Evolutionary conservation across 2,888 invertebrate species (phyloP).

Genomic region (Lissonota sp.): DNA sequence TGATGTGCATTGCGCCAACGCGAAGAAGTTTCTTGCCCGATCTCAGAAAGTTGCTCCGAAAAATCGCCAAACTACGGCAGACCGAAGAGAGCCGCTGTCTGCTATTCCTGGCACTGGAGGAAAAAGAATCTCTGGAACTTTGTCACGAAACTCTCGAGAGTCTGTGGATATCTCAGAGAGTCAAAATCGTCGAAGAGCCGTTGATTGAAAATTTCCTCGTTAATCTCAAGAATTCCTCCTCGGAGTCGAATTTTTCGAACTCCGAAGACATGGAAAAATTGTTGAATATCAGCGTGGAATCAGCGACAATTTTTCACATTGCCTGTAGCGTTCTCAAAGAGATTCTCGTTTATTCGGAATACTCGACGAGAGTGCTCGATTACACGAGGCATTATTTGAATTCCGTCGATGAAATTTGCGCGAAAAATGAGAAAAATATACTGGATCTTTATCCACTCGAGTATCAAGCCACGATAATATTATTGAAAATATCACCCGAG

Average conservation of each 20-base stretch:
- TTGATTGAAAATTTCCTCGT: slow-evolving; percentile 68
- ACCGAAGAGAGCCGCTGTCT: slow-evolving; percentile 69
- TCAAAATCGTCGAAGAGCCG: slow-evolving; percentile 75
- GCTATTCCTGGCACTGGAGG: slow-evolving; percentile 63
- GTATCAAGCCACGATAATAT: slow-evolving; percentile 72
- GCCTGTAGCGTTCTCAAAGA: slow-evolving; percentile 72
- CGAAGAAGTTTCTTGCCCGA: slow-evolving; percentile 64
- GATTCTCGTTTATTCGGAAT: slow-evolving; percentile 70
- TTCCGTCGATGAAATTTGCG: slow-evolving; percentile 65
- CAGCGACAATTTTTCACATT: slow-evolving; percentile 72
- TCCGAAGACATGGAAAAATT: slow-evolving; percentile 57
- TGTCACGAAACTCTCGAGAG: slow-evolving; percentile 66
- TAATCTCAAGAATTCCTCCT: slow-evolving; percentile 34
- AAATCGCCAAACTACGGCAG: slow-evolving; percentile 68
- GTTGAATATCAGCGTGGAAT: slow-evolving; percentile 67
- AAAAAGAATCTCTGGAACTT: slow-evolving; percentile 66
- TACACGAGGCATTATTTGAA: slow-evolving; percentile 71
- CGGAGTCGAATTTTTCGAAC: slow-evolving; percentile 21
- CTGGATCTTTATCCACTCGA: slow-evolving; percentile 77
- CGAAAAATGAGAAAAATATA: slow-evolving; percentile 65
- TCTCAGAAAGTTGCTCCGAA: slow-evolving; percentile 70
- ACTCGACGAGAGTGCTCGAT: slow-evolving; percentile 67
- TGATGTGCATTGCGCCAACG: slow-evolving; percentile 65
- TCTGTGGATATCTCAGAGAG: slow-evolving; percentile 71
- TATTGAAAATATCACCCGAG: slow-evolving; percentile 73